phyloP scores from a whole-genome alignment of 2,113 vertebrate species.

The Romanogobio albipinnatus region DNA sequence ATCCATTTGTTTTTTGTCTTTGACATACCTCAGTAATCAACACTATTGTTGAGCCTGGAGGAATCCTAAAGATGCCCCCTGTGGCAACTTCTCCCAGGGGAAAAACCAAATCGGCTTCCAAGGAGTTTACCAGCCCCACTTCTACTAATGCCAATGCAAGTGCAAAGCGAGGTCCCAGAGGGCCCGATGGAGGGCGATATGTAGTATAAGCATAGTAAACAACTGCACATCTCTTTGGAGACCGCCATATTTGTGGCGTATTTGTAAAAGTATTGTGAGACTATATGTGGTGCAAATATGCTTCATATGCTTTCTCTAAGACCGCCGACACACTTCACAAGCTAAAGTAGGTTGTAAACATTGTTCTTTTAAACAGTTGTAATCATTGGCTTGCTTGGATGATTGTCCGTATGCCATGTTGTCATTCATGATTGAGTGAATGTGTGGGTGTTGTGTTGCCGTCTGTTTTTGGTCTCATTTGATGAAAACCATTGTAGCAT shows the following conservation, averaged over 20 bases:
- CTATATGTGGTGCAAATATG: slow-evolving; percentile 8
- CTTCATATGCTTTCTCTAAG: slow-evolving; percentile 14
- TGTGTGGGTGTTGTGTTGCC: background rate
- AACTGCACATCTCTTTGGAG: slow-evolving; percentile 50
- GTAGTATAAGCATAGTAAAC: slow-evolving; percentile 74
- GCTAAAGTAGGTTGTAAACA: slow-evolving; percentile 52
- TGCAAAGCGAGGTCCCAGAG: slow-evolving; percentile 64
- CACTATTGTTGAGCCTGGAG: slow-evolving; percentile 87
- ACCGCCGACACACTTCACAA: slow-evolving; percentile 56
- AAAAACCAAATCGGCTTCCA: slow-evolving; percentile 73
- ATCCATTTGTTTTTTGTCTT: slow-evolving; percentile 31
- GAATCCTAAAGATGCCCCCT: slow-evolving; percentile 75
- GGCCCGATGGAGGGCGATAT: slow-evolving; percentile 74
- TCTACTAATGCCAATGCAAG: slow-evolving; percentile 55
- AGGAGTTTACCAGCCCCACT: slow-evolving; percentile 67
- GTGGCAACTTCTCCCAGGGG: slow-evolving; percentile 61
- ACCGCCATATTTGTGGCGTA: slow-evolving; percentile 17
- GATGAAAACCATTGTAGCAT: background rate
- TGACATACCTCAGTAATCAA: slow-evolving; percentile 85
- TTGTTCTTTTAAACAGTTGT: slow-evolving; percentile 48
- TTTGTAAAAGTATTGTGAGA: slow-evolving; percentile 22
- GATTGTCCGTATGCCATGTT: slow-evolving; percentile 16
- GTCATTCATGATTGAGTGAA: slow-evolving; percentile 14
- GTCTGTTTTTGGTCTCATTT: background rate
- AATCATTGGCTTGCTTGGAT: slow-evolving; percentile 48